Conservation (phyloP, 2,888 invertebrate species). For the Drepanosiphum platanoidis region DNA sequence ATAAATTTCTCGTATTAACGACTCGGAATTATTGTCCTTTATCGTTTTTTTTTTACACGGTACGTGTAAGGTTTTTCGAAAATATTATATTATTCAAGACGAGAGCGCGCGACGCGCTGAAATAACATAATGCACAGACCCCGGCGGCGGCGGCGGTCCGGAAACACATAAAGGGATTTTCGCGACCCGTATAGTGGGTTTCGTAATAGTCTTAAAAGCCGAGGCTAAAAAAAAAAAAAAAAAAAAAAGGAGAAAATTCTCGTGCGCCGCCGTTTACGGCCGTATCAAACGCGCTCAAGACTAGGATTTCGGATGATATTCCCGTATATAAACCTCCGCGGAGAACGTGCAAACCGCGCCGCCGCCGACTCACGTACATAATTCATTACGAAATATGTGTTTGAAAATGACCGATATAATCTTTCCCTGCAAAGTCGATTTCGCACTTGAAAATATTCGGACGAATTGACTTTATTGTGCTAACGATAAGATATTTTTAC, state of each 20-base stretch:
- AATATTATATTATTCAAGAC: conserved; percentile 5
- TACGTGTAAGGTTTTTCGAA: background rate
- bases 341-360: background rate
- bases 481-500: too few species aligned
- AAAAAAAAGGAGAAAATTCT: background rate
- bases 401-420: too few species aligned
- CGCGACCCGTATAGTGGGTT: background rate
- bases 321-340: background rate
- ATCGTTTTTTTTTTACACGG: background rate
- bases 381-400: background rate
- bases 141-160: too few species aligned
- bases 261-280: background rate
- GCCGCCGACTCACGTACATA: too few species aligned
- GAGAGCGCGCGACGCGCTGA: background rate
- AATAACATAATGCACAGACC: background rate
- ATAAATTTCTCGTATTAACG: too few species aligned
- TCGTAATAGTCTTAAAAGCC: background rate
- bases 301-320: background rate
- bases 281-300: background rate
- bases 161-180: background rate
- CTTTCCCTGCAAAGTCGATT: too few species aligned
- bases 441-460: too few species aligned
- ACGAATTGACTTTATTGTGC: too few species aligned
- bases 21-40: background rate
- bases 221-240: background rate